Evolutionary conservation across 2,888 invertebrate genomes (phyloP).

Genomic region (Pachycephus smyrnensis): DNA sequence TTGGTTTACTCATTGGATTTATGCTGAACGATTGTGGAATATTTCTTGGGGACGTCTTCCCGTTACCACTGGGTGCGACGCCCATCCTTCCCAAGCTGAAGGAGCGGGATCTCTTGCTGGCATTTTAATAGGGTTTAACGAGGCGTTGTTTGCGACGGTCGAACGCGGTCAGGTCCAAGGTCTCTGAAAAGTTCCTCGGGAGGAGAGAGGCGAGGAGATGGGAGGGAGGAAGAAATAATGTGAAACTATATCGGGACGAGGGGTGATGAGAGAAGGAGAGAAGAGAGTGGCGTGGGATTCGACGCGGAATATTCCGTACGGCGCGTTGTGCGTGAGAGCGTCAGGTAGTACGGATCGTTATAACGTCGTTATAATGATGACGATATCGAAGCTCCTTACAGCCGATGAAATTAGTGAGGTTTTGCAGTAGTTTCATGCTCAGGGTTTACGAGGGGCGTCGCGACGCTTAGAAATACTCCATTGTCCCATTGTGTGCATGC

Average conservation of each 20-base stretch:
- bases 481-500: not conserved
- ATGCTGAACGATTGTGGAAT: not conserved
- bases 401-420: not conserved
- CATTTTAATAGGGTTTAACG: not conserved
- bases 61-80: not conserved
- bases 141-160: not conserved
- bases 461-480: not conserved
- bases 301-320: not conserved
- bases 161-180: slow-evolving; percentile 3
- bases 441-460: not conserved
- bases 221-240: not conserved
- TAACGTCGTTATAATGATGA: not conserved
- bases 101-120: not conserved
- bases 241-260: not conserved
- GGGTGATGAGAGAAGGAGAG: not conserved
- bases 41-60: not conserved
- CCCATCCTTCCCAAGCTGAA: not conserved
- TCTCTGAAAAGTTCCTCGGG: not conserved
- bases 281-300: not conserved
- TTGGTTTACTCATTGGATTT: not conserved
- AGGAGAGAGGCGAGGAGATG: not conserved
- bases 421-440: not conserved
- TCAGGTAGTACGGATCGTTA: not conserved
- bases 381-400: not conserved
- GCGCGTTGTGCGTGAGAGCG: not conserved